A percentile compares a stretch with the other conserved stretches of the same genome.
Evolutionary conservation across 2,113 vertebrate genomes (phyloP).

Genomic region (Emydocephalus ijimae): DNA sequence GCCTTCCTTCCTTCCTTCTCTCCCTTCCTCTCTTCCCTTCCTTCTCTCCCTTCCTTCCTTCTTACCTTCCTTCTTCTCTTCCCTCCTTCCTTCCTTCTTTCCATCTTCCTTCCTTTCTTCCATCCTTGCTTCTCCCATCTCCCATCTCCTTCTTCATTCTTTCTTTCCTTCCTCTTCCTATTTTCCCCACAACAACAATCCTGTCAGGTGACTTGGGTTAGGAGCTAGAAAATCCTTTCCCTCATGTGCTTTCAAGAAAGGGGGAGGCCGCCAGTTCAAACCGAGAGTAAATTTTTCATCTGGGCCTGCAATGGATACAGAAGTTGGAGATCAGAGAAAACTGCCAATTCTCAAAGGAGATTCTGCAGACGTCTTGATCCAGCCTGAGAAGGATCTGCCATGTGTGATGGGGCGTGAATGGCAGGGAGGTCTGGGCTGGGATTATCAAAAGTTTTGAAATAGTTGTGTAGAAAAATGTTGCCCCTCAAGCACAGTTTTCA

Average conservation of each 20-base stretch:
- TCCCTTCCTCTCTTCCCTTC: no score
- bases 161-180: not conserved
- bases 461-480: not conserved
- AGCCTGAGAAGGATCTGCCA: not conserved
- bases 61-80: no score
- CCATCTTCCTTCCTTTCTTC: no score
- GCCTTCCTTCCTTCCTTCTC: fast-evolving
- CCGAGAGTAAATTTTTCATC: not conserved
- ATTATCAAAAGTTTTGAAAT: not conserved
- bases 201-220: not conserved
- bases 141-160: no score
- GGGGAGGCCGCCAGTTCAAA: not conserved
- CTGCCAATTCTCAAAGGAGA: not conserved
- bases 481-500: not conserved
- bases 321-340: not conserved
- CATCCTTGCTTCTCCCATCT: not conserved
- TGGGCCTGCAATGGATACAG: not conserved
- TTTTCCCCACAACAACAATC: not conserved
- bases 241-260: not conserved
- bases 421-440: not conserved
- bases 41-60: no score
- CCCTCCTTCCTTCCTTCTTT: no score
- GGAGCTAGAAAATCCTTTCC: not conserved
- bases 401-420: not conserved
- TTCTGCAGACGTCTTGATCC: not conserved